These are phyloP conservation scores for Channa maculata DNA, from an alignment of 2,113 vertebrate species.

Conservation along the genomic window DNA sequence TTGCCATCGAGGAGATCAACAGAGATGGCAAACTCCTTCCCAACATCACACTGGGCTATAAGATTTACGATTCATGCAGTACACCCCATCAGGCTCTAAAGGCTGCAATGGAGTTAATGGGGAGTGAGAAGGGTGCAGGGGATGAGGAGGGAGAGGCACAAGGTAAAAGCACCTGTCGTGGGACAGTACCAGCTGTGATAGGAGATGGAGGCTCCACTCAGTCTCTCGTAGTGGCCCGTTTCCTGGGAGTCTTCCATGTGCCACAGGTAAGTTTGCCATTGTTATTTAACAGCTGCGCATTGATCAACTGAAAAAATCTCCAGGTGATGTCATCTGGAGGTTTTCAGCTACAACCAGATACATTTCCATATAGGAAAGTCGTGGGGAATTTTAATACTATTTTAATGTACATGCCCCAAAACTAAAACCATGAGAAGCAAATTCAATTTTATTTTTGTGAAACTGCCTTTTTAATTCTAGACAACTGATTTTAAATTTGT, in stretches of 20 bases:
- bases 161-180: slow-evolving; percentile 47
- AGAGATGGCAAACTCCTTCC: slow-evolving; percentile 74
- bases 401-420: too few species aligned
- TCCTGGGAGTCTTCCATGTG: slow-evolving; percentile 82
- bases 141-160: slow-evolving; percentile 12
- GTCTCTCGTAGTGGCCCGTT: slow-evolving; percentile 83
- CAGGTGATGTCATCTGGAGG: too few species aligned
- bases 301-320: background rate
- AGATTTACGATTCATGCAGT: slow-evolving; percentile 85
- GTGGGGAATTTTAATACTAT: too few species aligned
- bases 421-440: too few species aligned
- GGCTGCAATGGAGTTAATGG: slow-evolving; percentile 79
- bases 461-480: too few species aligned
- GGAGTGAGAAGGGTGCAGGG: slow-evolving; percentile 30
- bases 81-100: slow-evolving; percentile 78
- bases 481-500: too few species aligned
- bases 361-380: too few species aligned
- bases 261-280: slow-evolving; percentile 77
- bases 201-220: slow-evolving; percentile 86
- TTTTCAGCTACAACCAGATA: too few species aligned
- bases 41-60: slow-evolving; percentile 83
- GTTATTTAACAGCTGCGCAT: background rate
- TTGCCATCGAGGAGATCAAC: slow-evolving; percentile 85
- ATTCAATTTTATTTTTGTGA: too few species aligned
- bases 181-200: slow-evolving; percentile 78